phyloP scores from a whole-genome alignment of 2,113 vertebrate genomes.

The Vireo altiloquus region DNA sequence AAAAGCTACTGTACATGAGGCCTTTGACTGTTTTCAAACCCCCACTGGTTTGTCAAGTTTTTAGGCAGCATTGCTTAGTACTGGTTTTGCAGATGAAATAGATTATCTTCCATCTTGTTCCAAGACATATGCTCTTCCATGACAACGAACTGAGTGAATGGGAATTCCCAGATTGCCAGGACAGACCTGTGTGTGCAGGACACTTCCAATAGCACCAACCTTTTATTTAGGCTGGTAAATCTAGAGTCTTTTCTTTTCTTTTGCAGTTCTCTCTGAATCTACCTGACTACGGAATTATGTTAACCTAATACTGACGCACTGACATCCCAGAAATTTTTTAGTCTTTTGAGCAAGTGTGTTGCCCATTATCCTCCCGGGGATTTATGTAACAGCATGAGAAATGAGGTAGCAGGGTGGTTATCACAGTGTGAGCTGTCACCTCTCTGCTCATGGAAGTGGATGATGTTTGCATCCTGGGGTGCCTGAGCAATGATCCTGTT shows the following conservation, averaged over 20 bases:
- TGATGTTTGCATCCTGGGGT: constrained; percentile 3
- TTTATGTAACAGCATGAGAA: neutral
- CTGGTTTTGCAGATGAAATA: neutral
- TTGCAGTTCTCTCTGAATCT: neutral
- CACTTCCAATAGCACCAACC: neutral
- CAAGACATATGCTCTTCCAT: neutral
- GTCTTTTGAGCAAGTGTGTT: neutral
- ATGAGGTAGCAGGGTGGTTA: neutral
- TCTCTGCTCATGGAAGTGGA: neutral
- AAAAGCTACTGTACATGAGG: neutral
- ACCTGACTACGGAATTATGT: neutral
- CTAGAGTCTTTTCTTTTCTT: neutral
- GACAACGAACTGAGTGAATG: neutral
- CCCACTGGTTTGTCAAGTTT: neutral
- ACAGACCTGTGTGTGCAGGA: neutral
- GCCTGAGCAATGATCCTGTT: neutral
- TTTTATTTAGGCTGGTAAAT: neutral
- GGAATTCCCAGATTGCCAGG: neutral
- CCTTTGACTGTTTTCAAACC: fast-evolving
- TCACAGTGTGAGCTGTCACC: constrained; percentile 7
- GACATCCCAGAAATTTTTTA: neutral
- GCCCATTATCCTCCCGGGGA: neutral
- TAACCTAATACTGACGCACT: neutral
- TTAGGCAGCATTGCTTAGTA: neutral
- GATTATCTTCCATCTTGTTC: neutral